Conservation (phyloP, 2,797 vertebrate genomes). For the Phalloptychus januarius region DNA sequence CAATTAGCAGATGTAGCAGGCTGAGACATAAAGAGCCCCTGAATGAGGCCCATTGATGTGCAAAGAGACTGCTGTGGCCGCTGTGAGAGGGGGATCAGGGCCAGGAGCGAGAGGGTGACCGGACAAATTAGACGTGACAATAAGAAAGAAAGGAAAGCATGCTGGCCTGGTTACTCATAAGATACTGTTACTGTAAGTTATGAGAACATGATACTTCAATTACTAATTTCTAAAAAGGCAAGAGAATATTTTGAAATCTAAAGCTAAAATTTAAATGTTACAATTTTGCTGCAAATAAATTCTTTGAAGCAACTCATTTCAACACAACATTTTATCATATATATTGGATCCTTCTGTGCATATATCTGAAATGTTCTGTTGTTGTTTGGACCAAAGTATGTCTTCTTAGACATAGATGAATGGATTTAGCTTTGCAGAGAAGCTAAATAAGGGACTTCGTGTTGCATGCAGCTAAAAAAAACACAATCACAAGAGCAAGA, state of each 20-base stretch:
- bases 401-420: not conserved
- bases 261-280: conserved; percentile 3
- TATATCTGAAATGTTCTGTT: not conserved
- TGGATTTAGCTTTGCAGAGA: not conserved
- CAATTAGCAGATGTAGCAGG: conserved; percentile 77
- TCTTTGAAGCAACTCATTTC: not conserved
- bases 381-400: not conserved
- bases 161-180: conserved; percentile 48
- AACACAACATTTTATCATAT: not conserved
- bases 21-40: conserved; percentile 60
- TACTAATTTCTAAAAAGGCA: conserved; percentile 17
- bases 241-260: conserved; percentile 15
- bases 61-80: conserved; percentile 71
- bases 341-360: not conserved
- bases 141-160: conserved; percentile 50
- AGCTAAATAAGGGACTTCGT: not conserved
- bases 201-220: conserved; percentile 36
- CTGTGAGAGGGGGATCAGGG: conserved; percentile 54
- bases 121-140: conserved; percentile 70
- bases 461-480: not conserved
- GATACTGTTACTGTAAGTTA: conserved; percentile 42
- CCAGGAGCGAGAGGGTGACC: conserved; percentile 46
- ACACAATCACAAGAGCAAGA: not conserved
- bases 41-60: conserved; percentile 80
- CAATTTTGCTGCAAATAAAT: not conserved